phyloP scores from a whole-genome alignment of 2,888 invertebrate species.

The Melanostoma scalare region DNA sequence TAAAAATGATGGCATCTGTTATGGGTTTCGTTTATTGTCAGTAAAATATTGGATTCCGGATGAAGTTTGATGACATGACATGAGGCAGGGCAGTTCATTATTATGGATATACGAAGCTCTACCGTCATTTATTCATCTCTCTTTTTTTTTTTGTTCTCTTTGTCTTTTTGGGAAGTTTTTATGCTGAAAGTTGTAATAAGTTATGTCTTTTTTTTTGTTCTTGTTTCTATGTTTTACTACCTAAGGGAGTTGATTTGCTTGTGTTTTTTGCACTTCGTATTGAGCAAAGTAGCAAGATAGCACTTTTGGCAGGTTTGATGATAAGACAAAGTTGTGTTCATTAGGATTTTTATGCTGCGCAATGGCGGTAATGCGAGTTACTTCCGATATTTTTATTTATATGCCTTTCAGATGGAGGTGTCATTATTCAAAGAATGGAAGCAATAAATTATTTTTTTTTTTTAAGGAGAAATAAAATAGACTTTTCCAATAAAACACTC shows the following conservation, averaged over 20 bases:
- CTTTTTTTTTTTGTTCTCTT: not conserved
- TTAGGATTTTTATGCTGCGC: not conserved
- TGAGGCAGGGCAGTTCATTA: conserved; percentile 26
- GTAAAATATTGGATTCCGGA: conserved; percentile 46
- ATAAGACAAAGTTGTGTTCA: conserved; percentile 21
- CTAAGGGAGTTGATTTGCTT: conserved; percentile 11
- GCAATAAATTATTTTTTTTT: too few species aligned
- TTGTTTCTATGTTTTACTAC: conserved; percentile 17
- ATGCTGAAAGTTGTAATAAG: conserved; percentile 33
- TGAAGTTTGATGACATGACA: conserved; percentile 9
- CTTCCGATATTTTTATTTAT: too few species aligned
- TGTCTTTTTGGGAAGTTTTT: conserved; percentile 17
- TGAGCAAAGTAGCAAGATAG: conserved; percentile 29
- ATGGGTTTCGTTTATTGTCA: conserved; percentile 44
- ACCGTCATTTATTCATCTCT: conserved; percentile 28
- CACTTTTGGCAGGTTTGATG: conserved; percentile 31
- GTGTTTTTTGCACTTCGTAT: conserved; percentile 18
- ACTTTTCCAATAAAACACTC: too few species aligned
- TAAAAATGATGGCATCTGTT: conserved; percentile 41
- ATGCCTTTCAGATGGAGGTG: too few species aligned
- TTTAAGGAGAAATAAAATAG: too few species aligned
- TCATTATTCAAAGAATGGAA: too few species aligned
- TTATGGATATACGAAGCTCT: conserved; percentile 21
- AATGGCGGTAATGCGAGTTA: too few species aligned
- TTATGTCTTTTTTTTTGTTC: conserved; percentile 10